A percentile compares a stretch with the other conserved stretches of the same genome.
Conservation (phyloP, 2,113 vertebrate genomes). For the Hyperoodon ampullatus region DNA sequence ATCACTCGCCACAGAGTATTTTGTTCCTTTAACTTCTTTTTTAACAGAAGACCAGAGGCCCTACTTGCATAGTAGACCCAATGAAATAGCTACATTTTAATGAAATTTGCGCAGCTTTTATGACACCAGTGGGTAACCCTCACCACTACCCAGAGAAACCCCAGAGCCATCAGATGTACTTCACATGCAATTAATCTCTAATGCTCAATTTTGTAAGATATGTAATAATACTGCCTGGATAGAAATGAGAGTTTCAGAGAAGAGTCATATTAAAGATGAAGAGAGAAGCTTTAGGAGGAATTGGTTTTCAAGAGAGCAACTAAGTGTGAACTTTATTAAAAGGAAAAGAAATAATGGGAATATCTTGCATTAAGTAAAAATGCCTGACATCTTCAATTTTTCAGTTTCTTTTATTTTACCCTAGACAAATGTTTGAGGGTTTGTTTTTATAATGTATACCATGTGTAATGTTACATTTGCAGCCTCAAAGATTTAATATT, state of each 20-base stretch:
- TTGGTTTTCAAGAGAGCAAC: conserved; percentile 78
- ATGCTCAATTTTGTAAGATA: conserved; percentile 66
- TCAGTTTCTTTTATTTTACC: conserved; percentile 72
- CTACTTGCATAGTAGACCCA: conserved; percentile 49
- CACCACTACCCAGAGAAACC: conserved; percentile 52
- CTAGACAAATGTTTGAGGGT: conserved; percentile 67
- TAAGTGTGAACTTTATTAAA: conserved; percentile 72
- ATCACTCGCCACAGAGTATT: background rate
- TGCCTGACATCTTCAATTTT: conserved; percentile 56
- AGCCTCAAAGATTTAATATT: conserved; percentile 63
- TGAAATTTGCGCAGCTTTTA: conserved; percentile 67
- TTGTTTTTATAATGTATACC: conserved; percentile 64
- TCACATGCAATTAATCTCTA: conserved; percentile 77
- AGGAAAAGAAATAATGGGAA: conserved; percentile 71
- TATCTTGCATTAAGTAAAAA: conserved; percentile 70
- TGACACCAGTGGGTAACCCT: conserved; percentile 49
- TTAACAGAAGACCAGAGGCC: conserved; percentile 55
- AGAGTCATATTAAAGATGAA: conserved; percentile 76
- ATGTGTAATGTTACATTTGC: conserved; percentile 57
- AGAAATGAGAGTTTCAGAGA: conserved; percentile 67
- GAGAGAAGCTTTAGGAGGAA: conserved; percentile 70
- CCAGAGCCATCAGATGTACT: conserved; percentile 51
- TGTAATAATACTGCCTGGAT: conserved; percentile 70
- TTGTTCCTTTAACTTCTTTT: conserved; percentile 26
- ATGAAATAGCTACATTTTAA: conserved; percentile 77